A percentile compares a stretch with the other conserved stretches of the same genome.
Evolutionary conservation across 2,888 invertebrate species (phyloP).

Genomic region (Dasypogon diadema): DNA sequence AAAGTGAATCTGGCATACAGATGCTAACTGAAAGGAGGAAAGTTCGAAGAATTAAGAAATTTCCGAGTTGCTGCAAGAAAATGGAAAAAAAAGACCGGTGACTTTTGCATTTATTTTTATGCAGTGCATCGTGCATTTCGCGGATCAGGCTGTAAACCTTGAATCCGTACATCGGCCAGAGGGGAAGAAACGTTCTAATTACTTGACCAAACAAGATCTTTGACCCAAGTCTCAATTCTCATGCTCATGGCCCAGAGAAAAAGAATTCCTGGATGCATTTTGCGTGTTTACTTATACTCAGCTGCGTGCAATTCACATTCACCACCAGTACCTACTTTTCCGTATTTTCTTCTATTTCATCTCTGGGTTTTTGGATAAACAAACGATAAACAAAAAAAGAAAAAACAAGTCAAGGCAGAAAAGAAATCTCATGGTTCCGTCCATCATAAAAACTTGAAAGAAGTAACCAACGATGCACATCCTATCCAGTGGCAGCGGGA

Average conservation of each 20-base stretch:
- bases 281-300: not conserved
- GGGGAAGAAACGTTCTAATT: not conserved
- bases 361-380: not conserved
- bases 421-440: not conserved
- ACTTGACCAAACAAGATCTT: slow-evolving; percentile 1
- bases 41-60: not conserved
- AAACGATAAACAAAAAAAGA: not conserved
- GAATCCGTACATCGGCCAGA: not conserved
- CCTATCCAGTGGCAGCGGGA: not conserved
- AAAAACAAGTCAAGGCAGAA: not conserved
- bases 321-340: not conserved
- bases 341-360: no score
- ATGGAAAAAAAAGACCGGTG: no score
- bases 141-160: not conserved
- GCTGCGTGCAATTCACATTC: not conserved
- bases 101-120: no score
- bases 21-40: not conserved
- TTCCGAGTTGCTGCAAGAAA: not conserved
- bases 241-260: not conserved
- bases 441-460: not conserved
- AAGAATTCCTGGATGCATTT: not conserved
- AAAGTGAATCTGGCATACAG: slow-evolving; percentile 17
- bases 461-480: not conserved
- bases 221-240: not conserved
- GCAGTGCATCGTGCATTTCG: no score